Conservation (phyloP, 2,113 vertebrate genomes). For the Chaetops frenatus region DNA sequence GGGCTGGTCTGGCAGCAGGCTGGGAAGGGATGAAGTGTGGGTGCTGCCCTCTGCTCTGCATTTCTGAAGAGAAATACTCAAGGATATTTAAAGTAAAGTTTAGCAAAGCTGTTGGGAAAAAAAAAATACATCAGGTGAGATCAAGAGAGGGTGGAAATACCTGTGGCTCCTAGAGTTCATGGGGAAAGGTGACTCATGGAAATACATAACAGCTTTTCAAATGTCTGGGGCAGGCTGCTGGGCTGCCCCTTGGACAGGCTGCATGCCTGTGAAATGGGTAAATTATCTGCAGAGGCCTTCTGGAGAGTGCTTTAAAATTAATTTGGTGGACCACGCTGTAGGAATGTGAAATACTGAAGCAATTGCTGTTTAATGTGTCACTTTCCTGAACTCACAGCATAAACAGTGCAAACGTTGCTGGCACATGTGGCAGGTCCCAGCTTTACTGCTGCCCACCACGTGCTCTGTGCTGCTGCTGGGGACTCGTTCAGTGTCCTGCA, state of each 20-base stretch:
- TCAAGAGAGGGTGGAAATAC: background rate
- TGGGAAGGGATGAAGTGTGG: background rate
- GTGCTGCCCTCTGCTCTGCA: background rate
- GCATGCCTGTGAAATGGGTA: background rate
- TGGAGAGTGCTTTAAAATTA: background rate
- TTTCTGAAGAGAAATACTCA: background rate
- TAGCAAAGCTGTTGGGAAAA: background rate
- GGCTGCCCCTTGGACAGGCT: background rate
- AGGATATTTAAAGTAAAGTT: background rate
- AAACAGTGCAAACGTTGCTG: background rate
- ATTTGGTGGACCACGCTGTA: background rate
- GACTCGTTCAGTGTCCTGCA: background rate
- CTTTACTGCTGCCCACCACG: rapidly evolving
- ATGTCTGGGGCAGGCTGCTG: background rate
- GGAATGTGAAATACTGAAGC: background rate
- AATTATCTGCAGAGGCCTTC: background rate
- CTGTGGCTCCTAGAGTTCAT: background rate
- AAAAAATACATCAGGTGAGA: background rate
- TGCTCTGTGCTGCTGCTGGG: background rate
- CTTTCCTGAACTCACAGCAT: background rate
- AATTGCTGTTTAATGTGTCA: background rate
- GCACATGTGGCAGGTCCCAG: background rate
- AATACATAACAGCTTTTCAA: background rate
- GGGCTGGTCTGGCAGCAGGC: background rate
- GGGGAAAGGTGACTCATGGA: background rate